Base-by-base conservation (phyloP, 1,140 invertebrate genomes). In the Eupeodes corollae region DNA sequence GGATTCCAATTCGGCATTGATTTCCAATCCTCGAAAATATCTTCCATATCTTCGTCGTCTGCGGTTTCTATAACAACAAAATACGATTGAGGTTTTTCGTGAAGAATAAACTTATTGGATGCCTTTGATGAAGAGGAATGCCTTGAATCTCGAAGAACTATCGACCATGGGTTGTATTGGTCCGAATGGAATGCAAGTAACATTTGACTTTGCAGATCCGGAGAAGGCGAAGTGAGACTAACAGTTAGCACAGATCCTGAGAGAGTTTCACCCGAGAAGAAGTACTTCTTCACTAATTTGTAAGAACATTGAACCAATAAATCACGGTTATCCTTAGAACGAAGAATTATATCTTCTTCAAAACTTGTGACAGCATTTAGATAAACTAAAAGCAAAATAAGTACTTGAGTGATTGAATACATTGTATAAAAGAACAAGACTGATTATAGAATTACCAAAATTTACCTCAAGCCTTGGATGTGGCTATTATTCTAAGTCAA, bases 1-100 rank as follows among this genome's bases (percentile, higher is more conserved):
- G 63, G 60, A 51, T 66, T 66, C 60, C 63, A 66, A 51, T 65
- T 66, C 0, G 58, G 1, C 51, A 52, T 60, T n/a, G 15, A 37
- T 32, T 57, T 58, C 63, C 63, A 66, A 42, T 58, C 32, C 19
- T 50, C 53, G 6, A 52, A 44, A 47, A 56, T 21, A 42, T 48
- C 49, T 26, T 63, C 57, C 3, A 66, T 37, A 40, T 66, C 63
- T 11, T 57, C 63, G 19, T 65, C 62, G 1, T 65, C 59, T 10
- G 65, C 41, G 42, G 53, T 58, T 13, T 56, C 54, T 3, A 63
- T 51, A 6, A 65, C 48, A 0, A 66, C 26, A 18, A 66, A 66
- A 42, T 66, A 66, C 21, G 58, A 61, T 34, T 65, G 63, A 0
- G 63, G 63, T 39, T 65, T 66, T 46, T 61, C 58, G 6, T 53